Evolutionary conservation across 2,888 invertebrate genomes (phyloP).

Genomic region (Micropterix aruncella): DNA sequence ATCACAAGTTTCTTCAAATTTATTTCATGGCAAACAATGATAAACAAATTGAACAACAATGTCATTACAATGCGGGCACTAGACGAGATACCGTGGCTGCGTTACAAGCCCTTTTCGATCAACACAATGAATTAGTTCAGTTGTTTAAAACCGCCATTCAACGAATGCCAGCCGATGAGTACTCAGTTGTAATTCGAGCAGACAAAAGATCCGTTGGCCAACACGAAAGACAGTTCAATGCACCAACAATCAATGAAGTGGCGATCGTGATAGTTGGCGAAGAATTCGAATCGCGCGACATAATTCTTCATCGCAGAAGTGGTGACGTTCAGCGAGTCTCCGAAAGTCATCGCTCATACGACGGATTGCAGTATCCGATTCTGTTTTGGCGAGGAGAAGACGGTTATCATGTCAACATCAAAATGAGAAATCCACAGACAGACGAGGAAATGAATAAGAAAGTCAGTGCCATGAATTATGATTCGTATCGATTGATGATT

Average conservation of each 20-base stretch:
- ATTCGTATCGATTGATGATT: neutral
- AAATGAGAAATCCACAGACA: neutral
- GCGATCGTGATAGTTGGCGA: conserved; percentile 12
- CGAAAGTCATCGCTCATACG: conserved; percentile 15
- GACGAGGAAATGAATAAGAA: neutral
- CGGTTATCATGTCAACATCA: conserved; percentile 1
- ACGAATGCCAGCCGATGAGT: neutral
- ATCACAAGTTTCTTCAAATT: neutral
- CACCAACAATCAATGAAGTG: conserved; percentile 12
- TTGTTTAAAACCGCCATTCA: neutral
- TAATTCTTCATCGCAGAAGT: conserved; percentile 13
- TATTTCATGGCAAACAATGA: neutral
- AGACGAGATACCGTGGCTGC: neutral
- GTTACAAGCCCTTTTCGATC: neutral
- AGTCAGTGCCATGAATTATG: neutral
- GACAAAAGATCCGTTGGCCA: conserved; percentile 12
- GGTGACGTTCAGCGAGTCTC: conserved; percentile 9
- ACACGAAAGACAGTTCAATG: conserved; percentile 12
- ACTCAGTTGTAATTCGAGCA: too few relatives aligned
- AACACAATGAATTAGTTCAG: neutral
- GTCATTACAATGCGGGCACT: neutral
- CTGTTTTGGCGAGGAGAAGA: neutral
- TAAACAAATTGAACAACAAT: neutral
- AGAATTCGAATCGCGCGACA: conserved; percentile 12
- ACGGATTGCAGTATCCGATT: conserved; percentile 18